Evolutionary conservation across 2,797 vertebrate species (phyloP).

Genomic region (Bovichtus variegatus): DNA sequence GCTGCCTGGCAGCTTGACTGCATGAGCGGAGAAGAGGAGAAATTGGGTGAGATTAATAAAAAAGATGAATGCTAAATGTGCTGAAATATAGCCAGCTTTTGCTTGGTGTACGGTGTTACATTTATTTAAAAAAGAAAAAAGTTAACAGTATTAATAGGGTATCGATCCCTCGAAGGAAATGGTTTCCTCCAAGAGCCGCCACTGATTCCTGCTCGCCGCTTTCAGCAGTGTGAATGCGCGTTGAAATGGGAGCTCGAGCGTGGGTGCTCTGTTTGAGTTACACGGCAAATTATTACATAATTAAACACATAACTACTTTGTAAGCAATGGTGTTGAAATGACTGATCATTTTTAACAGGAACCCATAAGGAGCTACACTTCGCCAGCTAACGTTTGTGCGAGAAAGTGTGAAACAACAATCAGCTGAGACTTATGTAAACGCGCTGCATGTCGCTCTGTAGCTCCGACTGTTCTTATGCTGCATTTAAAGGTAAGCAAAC

Average conservation of each 20-base stretch:
- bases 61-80: background rate
- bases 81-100: conserved; percentile 10
- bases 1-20: conserved; percentile 88
- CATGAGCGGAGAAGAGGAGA: conserved; percentile 28
- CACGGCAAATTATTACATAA: conserved; percentile 58
- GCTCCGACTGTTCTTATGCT: background rate
- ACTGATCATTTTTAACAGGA: conserved; percentile 70
- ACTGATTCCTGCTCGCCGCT: background rate
- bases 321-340: conserved; percentile 59
- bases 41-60: background rate
- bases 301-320: conserved; percentile 58
- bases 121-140: conserved; percentile 2
- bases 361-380: conserved; percentile 47
- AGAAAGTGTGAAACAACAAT: conserved; percentile 52
- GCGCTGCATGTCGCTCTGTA: background rate
- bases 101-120: background rate
- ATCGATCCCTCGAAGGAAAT: background rate
- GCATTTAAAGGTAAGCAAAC: conserved; percentile 6
- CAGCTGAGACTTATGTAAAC: background rate
- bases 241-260: conserved; percentile 13
- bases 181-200: background rate
- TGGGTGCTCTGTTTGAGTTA: conserved; percentile 53
- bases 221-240: background rate
- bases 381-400: conserved; percentile 55
- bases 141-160: background rate